Conservation (phyloP, 37 sponge, comb jelly and placozoan species). For the Dysidea cf. avara region DNA sequence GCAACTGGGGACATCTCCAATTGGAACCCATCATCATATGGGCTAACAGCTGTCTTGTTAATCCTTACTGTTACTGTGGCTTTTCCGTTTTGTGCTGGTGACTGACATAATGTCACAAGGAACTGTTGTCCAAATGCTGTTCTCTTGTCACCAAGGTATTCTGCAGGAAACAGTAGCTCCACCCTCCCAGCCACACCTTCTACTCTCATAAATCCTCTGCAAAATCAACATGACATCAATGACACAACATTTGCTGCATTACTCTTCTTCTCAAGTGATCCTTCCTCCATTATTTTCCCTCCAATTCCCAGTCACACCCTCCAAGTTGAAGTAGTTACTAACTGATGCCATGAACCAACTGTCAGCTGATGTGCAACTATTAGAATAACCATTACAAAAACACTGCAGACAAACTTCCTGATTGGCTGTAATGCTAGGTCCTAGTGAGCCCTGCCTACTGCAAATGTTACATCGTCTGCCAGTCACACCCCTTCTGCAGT, state of each 20-base stretch:
- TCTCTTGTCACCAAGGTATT: constrained; percentile 63
- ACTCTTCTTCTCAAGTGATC: background rate
- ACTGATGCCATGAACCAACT: constrained; percentile 69
- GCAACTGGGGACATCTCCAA: too few species aligned
- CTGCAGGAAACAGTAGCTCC: constrained; percentile 38
- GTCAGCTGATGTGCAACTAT: constrained; percentile 26
- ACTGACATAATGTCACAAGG: background rate
- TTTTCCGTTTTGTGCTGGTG: background rate
- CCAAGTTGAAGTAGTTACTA: constrained; percentile 9
- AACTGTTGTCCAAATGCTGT: constrained; percentile 57
- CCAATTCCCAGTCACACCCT: background rate
- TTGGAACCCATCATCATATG: too few species aligned
- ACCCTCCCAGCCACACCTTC: background rate
- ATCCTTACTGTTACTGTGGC: background rate
- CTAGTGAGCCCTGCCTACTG: constrained; percentile 19
- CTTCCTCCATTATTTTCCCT: constrained; percentile 26
- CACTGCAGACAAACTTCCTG: constrained; percentile 48
- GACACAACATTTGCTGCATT: background rate
- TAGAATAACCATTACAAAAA: constrained; percentile 79
- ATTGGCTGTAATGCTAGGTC: constrained; percentile 18
- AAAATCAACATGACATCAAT: background rate
- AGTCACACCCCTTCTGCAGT: constrained; percentile 52
- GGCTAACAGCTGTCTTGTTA: too few species aligned
- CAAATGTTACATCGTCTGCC: constrained; percentile 64
- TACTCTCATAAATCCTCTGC: constrained; percentile 37